A percentile compares a stretch with the other conserved stretches of the same genome.
Conservation (phyloP, 2,888 invertebrate species). For the Endotricha flammealis region DNA sequence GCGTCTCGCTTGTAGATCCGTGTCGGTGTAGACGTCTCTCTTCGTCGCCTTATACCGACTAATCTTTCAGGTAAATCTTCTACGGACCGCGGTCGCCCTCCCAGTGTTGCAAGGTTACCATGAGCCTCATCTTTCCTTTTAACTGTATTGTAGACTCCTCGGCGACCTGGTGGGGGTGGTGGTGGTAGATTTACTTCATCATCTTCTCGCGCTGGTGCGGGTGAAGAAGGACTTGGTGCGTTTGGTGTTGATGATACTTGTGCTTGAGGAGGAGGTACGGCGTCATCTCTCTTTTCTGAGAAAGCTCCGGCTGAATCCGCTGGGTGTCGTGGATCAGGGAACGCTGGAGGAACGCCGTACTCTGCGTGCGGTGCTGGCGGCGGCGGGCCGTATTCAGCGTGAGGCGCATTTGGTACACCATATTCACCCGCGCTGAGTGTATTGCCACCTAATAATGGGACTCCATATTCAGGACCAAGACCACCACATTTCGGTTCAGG, state of each 20-base stretch:
- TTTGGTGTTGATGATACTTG: constrained; percentile 87
- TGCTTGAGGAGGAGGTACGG: constrained; percentile 89
- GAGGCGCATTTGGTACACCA: constrained; percentile 73
- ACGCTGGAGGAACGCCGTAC: constrained; percentile 87
- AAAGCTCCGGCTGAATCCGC: constrained; percentile 89
- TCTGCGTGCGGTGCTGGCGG: constrained; percentile 81
- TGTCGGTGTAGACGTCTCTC: constrained; percentile 81
- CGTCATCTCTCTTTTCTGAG: constrained; percentile 88
- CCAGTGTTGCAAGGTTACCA: constrained; percentile 87
- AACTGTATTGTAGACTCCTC: constrained; percentile 88
- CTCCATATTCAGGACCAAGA: constrained; percentile 82
- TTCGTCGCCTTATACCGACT: constrained; percentile 84
- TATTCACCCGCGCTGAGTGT: constrained; percentile 81
- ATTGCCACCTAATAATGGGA: constrained; percentile 81
- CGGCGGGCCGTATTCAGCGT: constrained; percentile 85
- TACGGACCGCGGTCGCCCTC: constrained; percentile 92
- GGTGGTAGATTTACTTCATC: constrained; percentile 88
- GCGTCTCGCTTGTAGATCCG: constrained; percentile 91
- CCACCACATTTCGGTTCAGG: constrained; percentile 94
- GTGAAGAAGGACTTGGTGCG: constrained; percentile 73
- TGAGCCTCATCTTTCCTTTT: constrained; percentile 89
- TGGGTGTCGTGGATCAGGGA: constrained; percentile 92
- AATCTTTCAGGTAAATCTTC: constrained; percentile 89
- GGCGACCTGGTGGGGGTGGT: constrained; percentile 89
- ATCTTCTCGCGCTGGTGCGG: constrained; percentile 74